phyloP scores from a whole-genome alignment of 2,888 invertebrate genomes.

The Andrena hattorfiana region DNA sequence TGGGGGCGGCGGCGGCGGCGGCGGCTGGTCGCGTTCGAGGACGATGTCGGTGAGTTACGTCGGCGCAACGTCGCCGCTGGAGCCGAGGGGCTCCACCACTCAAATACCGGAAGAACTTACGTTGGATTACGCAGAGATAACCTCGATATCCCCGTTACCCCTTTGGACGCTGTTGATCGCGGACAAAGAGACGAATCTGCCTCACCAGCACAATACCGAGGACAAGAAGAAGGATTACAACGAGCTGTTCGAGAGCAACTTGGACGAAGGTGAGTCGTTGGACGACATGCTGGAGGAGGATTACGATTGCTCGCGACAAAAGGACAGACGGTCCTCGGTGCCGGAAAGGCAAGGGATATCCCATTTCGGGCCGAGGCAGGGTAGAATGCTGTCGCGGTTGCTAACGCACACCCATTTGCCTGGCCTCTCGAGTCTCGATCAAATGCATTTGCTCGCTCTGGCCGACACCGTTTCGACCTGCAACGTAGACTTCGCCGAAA shows the following conservation, averaged over 20 bases:
- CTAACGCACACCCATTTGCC: conserved; percentile 98
- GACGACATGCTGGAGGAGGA: conserved; percentile 92
- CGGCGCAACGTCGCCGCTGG: conserved; percentile 92
- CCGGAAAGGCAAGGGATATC: conserved; percentile 92
- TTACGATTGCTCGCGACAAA: conserved; percentile 87
- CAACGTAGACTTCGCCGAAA: conserved; percentile 94
- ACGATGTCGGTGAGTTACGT: conserved; percentile 95
- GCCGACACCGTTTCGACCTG: conserved; percentile 99
- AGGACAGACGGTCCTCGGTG: conserved; percentile 89
- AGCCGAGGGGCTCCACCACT: conserved; percentile 91
- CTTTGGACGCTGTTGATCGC: conserved; percentile 98
- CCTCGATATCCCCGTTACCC: conserved; percentile 98
- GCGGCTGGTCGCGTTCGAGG: conserved; percentile 93
- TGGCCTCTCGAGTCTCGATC: conserved; percentile 97
- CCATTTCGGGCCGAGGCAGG: conserved; percentile 95
- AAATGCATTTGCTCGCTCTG: conserved; percentile 99
- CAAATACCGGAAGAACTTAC: conserved; percentile 94
- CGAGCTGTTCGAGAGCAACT: conserved; percentile 94
- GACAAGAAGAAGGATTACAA: conserved; percentile 92
- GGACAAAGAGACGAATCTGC: conserved; percentile 91
- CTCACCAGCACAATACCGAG: conserved; percentile 81
- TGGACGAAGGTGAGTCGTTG: conserved; percentile 92
- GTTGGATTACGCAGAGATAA: conserved; percentile 97
- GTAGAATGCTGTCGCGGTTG: conserved; percentile 93
- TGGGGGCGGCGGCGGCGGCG: conserved; percentile 88